Percentiles rank a stretch among this genome's conserved stretches.
Evolutionary conservation across 2,888 invertebrate species (phyloP).

Genomic region (Plagodis dolabraria): DNA sequence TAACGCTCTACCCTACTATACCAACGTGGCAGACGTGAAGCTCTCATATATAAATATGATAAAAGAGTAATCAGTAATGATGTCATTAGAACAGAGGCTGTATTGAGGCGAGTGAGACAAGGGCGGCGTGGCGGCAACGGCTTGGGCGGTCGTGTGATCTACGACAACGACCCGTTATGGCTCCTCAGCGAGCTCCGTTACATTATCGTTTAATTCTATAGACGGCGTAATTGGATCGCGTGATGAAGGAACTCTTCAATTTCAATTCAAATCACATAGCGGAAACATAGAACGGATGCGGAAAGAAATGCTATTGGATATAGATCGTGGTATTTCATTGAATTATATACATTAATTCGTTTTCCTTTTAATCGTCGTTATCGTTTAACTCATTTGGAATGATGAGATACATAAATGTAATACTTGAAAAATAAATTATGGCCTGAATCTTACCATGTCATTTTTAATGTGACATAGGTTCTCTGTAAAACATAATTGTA

Average conservation of each 20-base stretch:
- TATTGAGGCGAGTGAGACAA: constrained; percentile 3
- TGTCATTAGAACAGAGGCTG: constrained; percentile 8
- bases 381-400: too few species aligned
- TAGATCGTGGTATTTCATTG: too few species aligned
- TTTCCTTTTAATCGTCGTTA: too few species aligned
- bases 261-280: constrained; percentile 40
- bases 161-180: constrained; percentile 51
- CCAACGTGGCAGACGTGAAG: too few species aligned
- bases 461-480: too few species aligned
- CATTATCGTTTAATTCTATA: constrained; percentile 59
- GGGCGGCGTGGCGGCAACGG: constrained; percentile 1
- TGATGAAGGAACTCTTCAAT: constrained; percentile 47
- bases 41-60: too few species aligned
- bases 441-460: too few species aligned
- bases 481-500: too few species aligned
- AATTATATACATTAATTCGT: too few species aligned
- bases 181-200: constrained; percentile 50
- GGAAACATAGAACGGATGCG: constrained; percentile 2
- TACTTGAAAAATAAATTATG: too few species aligned
- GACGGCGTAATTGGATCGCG: constrained; percentile 53
- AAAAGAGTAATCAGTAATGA: background rate
- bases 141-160: constrained; percentile 30
- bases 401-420: too few species aligned
- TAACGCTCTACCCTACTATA: too few species aligned
- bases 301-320: background rate